Percentiles rank a stretch among this genome's conserved stretches.
These are phyloP conservation scores for Labeo calbasu DNA, from an alignment of 2,797 vertebrate genomes.

Conservation along the genomic window DNA sequence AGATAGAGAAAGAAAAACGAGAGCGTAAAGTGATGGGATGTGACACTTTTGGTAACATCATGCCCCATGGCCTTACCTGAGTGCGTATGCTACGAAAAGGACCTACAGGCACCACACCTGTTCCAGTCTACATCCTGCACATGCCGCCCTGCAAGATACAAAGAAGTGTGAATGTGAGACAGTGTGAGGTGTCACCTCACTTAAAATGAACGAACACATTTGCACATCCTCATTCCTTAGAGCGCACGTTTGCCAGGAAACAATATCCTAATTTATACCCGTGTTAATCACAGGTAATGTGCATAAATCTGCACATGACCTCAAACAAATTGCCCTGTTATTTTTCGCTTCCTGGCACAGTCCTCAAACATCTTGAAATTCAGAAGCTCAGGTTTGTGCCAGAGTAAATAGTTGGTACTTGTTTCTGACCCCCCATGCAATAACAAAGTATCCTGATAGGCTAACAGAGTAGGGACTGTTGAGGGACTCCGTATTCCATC, in stretches of 20 bases:
- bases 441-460: not conserved
- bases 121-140: conserved; percentile 31
- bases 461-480: not conserved
- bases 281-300: conserved; percentile 15
- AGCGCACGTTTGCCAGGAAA: not conserved
- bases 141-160: conserved; percentile 48
- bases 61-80: conserved; percentile 45
- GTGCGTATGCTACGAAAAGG: conserved; percentile 21
- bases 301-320: not conserved
- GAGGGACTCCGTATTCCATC: not conserved
- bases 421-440: not conserved
- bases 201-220: conserved; percentile 42
- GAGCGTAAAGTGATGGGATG: conserved; percentile 2
- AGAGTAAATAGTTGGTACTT: not conserved
- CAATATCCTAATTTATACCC: conserved; percentile 25
- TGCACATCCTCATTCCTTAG: conserved; percentile 32
- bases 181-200: conserved; percentile 31
- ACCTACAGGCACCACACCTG: conserved; percentile 31
- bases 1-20: not conserved
- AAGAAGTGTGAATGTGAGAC: conserved; percentile 56
- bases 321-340: not conserved
- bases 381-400: not conserved
- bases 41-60: conserved; percentile 25
- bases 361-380: not conserved
- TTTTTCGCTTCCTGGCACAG: not conserved